A percentile compares a stretch with the other conserved stretches of the same genome.
These are phyloP conservation scores for Fringilla coelebs DNA, from an alignment of 2,797 vertebrate genomes.

Conservation along the genomic window DNA sequence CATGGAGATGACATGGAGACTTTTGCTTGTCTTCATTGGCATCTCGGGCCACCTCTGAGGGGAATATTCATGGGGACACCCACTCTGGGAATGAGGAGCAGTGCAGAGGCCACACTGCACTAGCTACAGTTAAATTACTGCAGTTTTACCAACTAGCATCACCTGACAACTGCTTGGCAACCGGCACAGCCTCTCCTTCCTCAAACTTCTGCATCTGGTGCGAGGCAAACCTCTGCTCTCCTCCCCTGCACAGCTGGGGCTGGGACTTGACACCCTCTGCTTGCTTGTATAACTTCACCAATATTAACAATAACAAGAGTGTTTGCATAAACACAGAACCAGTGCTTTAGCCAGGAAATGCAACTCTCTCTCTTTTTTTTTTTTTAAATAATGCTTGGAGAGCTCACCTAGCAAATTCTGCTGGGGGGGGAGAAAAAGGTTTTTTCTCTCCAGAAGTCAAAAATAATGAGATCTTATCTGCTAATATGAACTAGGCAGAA, in stretches of 20 bases:
- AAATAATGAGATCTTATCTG: slow-evolving; percentile 25
- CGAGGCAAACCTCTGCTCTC: background rate
- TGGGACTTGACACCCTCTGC: slow-evolving; percentile 11
- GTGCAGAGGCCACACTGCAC: background rate
- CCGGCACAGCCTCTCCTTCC: accelerated
- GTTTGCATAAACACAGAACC: slow-evolving; percentile 34
- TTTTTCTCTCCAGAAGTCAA: background rate
- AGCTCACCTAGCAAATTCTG: slow-evolving; percentile 11
- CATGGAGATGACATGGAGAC: background rate
- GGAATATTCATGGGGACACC: accelerated
- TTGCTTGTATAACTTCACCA: slow-evolving; percentile 38
- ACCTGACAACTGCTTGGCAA: background rate
- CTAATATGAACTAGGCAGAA: background rate
- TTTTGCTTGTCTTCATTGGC: background rate
- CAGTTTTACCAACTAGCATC: background rate
- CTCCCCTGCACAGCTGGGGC: background rate
- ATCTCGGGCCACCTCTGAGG: background rate
- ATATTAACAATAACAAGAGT: slow-evolving; percentile 31
- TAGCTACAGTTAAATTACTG: background rate
- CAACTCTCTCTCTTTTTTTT: background rate
- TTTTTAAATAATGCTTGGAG: background rate
- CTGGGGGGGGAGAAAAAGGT: background rate
- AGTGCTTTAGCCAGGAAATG: background rate
- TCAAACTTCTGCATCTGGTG: background rate
- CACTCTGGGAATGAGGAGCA: background rate